phyloP scores from a whole-genome alignment of 64 coral and sea anemone genomes.

The Orbicella faveolata region DNA sequence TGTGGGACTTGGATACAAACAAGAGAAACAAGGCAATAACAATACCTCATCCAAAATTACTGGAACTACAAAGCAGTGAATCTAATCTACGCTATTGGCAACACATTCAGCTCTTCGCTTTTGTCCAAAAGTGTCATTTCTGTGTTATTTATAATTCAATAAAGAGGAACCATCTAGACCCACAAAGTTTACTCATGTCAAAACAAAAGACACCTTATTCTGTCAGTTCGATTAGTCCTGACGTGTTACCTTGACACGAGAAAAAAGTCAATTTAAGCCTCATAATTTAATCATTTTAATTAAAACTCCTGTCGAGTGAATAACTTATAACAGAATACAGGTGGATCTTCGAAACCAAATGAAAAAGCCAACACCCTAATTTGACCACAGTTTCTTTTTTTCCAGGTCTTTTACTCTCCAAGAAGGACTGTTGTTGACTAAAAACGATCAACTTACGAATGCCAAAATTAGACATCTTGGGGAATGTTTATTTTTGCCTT shows the following conservation, averaged over 20 bases:
- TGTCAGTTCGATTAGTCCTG: background rate
- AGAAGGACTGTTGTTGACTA: background rate
- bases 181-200: slow-evolving; percentile 1
- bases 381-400: background rate
- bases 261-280: slow-evolving; percentile 11
- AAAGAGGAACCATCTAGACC: background rate
- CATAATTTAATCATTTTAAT: slow-evolving; percentile 1
- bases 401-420: background rate
- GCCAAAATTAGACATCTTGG: background rate
- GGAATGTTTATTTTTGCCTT: background rate
- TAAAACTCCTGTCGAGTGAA: background rate
- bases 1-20: too few relatives aligned
- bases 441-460: background rate
- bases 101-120: too few relatives aligned
- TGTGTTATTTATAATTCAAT: background rate
- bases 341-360: background rate
- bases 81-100: too few relatives aligned
- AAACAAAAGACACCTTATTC: background rate
- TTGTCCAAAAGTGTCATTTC: background rate
- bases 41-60: too few relatives aligned
- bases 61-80: too few relatives aligned
- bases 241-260: background rate
- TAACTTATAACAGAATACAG: background rate
- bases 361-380: background rate
- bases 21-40: too few relatives aligned